These are phyloP conservation scores for Campylomormyrus tamandua DNA, from an alignment of 2,113 vertebrate species.

Conservation along the genomic window DNA sequence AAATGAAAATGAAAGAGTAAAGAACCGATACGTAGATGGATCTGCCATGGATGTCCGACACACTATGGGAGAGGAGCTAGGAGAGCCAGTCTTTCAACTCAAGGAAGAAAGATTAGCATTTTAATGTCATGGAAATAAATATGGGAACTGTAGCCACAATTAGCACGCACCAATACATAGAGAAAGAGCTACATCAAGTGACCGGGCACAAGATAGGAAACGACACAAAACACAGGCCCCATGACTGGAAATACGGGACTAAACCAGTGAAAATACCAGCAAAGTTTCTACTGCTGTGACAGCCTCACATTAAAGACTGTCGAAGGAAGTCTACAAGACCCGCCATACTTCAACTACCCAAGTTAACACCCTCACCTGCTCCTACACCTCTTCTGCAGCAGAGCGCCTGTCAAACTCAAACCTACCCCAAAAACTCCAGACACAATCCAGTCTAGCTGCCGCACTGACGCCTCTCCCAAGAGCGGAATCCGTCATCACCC, in stretches of 20 bases:
- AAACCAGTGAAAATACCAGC: too few species aligned
- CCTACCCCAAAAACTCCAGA: not conserved
- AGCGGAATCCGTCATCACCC: not conserved
- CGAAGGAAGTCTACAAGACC: not conserved
- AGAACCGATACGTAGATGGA: not conserved
- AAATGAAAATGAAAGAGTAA: not conserved
- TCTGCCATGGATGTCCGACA: not conserved
- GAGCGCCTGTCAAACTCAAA: not conserved
- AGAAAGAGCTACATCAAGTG: not conserved
- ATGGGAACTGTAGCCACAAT: not conserved
- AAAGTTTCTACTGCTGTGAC: too few species aligned
- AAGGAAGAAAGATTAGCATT: not conserved
- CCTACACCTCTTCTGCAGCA: not conserved
- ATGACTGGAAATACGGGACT: not conserved
- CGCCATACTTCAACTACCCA: not conserved
- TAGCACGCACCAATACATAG: not conserved
- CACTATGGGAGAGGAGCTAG: not conserved
- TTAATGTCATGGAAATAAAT: not conserved
- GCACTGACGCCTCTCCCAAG: not conserved
- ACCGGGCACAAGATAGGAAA: not conserved
- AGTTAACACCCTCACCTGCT: not conserved
- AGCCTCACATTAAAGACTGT: too few species aligned
- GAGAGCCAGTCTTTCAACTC: not conserved
- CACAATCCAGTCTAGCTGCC: not conserved
- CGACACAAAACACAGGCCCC: not conserved